These are phyloP conservation scores for Plotosus lineatus DNA, from an alignment of 2,113 vertebrate genomes.

Conservation along the genomic window DNA sequence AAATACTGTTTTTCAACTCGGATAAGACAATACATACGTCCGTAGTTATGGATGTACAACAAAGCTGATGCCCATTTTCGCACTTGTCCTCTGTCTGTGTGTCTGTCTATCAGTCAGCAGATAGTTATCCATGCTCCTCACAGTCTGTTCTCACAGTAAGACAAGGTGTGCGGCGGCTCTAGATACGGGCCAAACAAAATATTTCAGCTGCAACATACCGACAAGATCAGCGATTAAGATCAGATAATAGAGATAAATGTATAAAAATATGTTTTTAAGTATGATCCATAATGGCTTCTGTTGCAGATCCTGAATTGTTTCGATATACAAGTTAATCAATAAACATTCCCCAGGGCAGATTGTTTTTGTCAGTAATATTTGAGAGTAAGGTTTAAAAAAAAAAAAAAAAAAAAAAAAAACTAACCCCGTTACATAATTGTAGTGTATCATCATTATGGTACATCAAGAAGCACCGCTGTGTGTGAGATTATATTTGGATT, in stretches of 20 bases:
- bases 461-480: background rate
- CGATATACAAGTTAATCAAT: too few relatives aligned
- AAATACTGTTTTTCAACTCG: conserved; percentile 24
- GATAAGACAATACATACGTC: conserved; percentile 7
- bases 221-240: too few relatives aligned
- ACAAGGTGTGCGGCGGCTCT: background rate
- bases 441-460: background rate
- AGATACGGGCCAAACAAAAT: background rate
- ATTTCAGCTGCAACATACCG: background rate
- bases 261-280: background rate
- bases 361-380: background rate
- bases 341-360: too few relatives aligned
- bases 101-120: background rate
- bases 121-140: background rate
- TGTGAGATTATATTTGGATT: background rate
- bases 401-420: background rate
- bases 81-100: background rate
- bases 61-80: conserved; percentile 6
- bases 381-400: background rate
- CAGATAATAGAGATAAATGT: background rate
- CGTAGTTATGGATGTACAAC: conserved; percentile 17
- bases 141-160: background rate
- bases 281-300: background rate
- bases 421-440: too few relatives aligned
- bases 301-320: background rate